Base-by-base conservation (phyloP, 2,797 vertebrate genomes). In the Enteromius paludinosus region DNA sequence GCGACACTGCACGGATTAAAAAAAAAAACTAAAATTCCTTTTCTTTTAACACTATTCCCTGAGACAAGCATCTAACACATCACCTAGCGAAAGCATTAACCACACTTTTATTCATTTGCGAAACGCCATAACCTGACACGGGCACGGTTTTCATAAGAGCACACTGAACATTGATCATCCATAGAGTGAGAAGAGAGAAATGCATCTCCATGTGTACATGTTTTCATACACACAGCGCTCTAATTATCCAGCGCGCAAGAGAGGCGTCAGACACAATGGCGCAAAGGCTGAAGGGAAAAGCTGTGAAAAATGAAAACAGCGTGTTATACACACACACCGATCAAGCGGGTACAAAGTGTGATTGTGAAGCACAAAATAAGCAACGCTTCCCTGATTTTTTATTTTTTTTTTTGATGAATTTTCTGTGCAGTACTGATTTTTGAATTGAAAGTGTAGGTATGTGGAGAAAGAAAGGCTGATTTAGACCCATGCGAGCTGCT, bases 181-280 rank as follows among this genome's bases (percentile, higher is more conserved):
- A 54, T 12, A 28, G n/a, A 59, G 3, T 2, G 12, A 43, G 35
- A 11, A 54, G 47, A 64, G 71, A 30, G 47, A 43, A 41, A 73
- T 5, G 28, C 5, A 8, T 45, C 20, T 33, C 45, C 1, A 25
- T 62, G 38, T 61, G 45, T 61, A 25, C 74, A 25, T 75, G 79
- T 71, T 78, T 73, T 65, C 45, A 59, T 83, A 56, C 41, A 78
- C 79, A 41, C 78, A 61, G 38, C 8, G 10, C 54, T 71, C 74
- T 61, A 79, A 87, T 85, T 84, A 82, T 76, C 81, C 28, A 83
- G 56, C 81, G 74, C 17, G 14, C 54, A 33, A 61, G 78, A 81
- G 78, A 87, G 33, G 70, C 35, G 73, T 70, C 73, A 85, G 69
- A 83, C 74, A 28, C 11, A 78, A 78, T 35, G 30, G 38, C 0